Evolutionary conservation across 2,113 vertebrate genomes (phyloP), one percentile per base, ranked within the genome.

Genomic region (Paramisgurnus dabryanus): DNA sequence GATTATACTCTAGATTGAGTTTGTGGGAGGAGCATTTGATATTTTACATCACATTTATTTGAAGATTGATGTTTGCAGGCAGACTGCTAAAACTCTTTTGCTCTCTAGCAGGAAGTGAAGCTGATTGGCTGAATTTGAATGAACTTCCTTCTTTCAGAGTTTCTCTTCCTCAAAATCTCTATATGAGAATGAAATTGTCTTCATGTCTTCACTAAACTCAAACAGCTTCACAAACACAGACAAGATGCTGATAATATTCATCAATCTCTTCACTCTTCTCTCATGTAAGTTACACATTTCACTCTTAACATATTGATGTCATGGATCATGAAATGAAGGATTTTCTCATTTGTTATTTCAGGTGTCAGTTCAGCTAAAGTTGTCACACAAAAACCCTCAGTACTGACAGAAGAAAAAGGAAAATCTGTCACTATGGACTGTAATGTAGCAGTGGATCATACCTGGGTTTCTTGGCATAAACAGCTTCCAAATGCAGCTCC

Each of bases 391-490:
- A 72, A 18, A 45, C 68, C 78, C 22, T 27, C 58, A 11, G 45
- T 55, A 18, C 9, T 40, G 53, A 79, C 78, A 41, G 13, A 58
- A 58, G 57, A 53, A 17, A 39, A 41, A 13, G 67, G 67, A 11
- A 63, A 49, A 7, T 53, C 78, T 65, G 67, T 71, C 7, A 71
- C 43, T 17, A 11, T 80, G 67, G 68, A 80, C 68, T 80, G 78
- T 71, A 80, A 80, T 49, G 57, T 69, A 0, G 5, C 0, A 0
- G 77, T 15, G 9, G 55, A 67, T 58, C 81, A 81, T 3, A 2
- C 0, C 5, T 13, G 2, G 17, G 50, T 45, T 53, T 0, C 0
- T 8, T 89, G 87, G 88, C 88, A 86, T 15, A 89, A 88, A 82
- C 89, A 90, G 82, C 77, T 80, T 75, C 85, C 75, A 60, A 53